These are phyloP conservation scores for Myopa tessellatipennis DNA, from an alignment of 2,888 invertebrate species.

Conservation along the genomic window DNA sequence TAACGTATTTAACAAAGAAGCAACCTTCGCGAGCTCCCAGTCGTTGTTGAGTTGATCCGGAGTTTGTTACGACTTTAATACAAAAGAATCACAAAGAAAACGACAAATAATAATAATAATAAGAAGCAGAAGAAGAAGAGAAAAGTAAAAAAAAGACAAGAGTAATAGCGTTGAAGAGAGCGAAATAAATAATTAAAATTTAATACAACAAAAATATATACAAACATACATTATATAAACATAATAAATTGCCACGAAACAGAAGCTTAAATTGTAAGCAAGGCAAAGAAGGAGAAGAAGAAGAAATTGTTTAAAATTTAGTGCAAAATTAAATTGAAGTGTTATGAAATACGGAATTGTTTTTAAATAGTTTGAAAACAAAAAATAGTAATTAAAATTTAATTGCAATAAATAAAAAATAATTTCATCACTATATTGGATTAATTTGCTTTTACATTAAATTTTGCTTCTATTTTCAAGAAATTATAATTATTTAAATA, in stretches of 20 bases:
- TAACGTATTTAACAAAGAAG: slow-evolving; percentile 54
- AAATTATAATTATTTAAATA: neutral
- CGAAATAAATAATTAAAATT: too few relatives aligned
- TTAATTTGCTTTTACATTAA: neutral
- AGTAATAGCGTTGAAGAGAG: neutral
- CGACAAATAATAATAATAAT: slow-evolving; percentile 27
- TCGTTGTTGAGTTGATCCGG: slow-evolving; percentile 53
- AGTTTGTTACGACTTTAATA: slow-evolving; percentile 45
- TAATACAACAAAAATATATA: slow-evolving; percentile 9
- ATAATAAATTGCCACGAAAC: slow-evolving; percentile 42
- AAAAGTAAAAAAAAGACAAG: slow-evolving; percentile 31
- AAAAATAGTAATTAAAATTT: neutral
- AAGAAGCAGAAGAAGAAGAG: slow-evolving; percentile 35
- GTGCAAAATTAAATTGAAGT: slow-evolving; percentile 4
- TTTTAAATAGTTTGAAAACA: neutral
- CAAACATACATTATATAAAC: neutral
- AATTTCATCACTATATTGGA: neutral
- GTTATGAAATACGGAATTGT: too few relatives aligned
- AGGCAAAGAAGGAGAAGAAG: neutral
- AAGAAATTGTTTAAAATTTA: neutral
- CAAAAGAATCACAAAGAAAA: slow-evolving; percentile 36
- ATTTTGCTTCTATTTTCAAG: neutral
- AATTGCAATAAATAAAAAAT: slow-evolving; percentile 6
- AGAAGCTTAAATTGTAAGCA: slow-evolving; percentile 29
- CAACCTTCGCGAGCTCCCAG: slow-evolving; percentile 52